Evolutionary conservation across 2,888 invertebrate genomes (phyloP).

Genomic region (Nomada fabriciana): DNA sequence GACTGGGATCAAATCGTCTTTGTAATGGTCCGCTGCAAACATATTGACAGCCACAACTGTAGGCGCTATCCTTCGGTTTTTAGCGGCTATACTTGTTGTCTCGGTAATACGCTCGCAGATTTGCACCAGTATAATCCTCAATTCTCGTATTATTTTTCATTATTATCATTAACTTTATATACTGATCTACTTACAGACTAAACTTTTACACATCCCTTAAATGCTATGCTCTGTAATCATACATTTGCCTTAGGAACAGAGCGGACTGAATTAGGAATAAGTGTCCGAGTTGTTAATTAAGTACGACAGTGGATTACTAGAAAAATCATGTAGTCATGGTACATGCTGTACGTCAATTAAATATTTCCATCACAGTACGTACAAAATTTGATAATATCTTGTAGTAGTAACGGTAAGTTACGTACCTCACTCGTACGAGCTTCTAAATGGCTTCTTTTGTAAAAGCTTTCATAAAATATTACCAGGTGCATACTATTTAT

Average conservation of each 20-base stretch:
- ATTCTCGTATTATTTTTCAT: slow-evolving; percentile 49
- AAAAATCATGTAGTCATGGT: slow-evolving; percentile 40
- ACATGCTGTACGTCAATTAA: slow-evolving; percentile 41
- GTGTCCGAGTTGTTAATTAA: slow-evolving; percentile 56
- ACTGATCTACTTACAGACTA: slow-evolving; percentile 68
- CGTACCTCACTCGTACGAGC: slow-evolving; percentile 55
- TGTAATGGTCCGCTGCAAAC: slow-evolving; percentile 84
- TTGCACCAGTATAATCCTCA: slow-evolving; percentile 70
- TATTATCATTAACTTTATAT: slow-evolving; percentile 48
- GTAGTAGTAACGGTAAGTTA: slow-evolving; percentile 29
- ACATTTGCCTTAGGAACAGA: slow-evolving; percentile 61
- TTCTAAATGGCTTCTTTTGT: slow-evolving; percentile 15
- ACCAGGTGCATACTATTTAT: background rate
- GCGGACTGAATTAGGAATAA: slow-evolving; percentile 58
- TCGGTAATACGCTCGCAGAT: slow-evolving; percentile 71
- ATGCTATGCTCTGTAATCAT: slow-evolving; percentile 63
- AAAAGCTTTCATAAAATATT: slow-evolving; percentile 4
- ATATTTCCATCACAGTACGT: slow-evolving; percentile 43
- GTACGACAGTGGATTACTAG: slow-evolving; percentile 56
- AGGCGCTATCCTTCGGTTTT: slow-evolving; percentile 80
- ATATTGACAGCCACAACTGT: slow-evolving; percentile 84
- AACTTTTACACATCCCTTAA: slow-evolving; percentile 70
- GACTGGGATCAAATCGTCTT: slow-evolving; percentile 84
- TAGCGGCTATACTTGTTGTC: slow-evolving; percentile 72
- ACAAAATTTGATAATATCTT: slow-evolving; percentile 38